Percentiles rank a stretch among this genome's conserved stretches.
phyloP scores from a whole-genome alignment of 2,797 vertebrate species.

The Rhadinocentrus ornatus region DNA sequence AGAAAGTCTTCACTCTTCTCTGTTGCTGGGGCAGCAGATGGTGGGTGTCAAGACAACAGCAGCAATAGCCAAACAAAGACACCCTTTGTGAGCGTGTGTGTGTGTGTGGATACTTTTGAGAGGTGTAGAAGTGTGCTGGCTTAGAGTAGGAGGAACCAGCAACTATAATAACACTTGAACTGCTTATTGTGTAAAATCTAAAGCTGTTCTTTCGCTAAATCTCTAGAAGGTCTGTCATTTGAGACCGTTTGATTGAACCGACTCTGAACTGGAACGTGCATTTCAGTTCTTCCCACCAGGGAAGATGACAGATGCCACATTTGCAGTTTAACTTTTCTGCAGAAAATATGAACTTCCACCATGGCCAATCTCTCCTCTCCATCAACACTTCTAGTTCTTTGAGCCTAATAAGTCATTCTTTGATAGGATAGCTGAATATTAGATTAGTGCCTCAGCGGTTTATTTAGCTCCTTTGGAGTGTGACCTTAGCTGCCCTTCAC shows the following conservation, averaged over 20 bases:
- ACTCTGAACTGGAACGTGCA: slow-evolving; percentile 24
- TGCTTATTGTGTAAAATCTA: slow-evolving; percentile 66
- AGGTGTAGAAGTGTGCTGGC: slow-evolving; percentile 62
- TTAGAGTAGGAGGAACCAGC: slow-evolving; percentile 75
- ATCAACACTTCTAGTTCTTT: slow-evolving; percentile 46
- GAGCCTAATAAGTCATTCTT: slow-evolving; percentile 63
- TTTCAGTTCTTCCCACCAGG: slow-evolving; percentile 31
- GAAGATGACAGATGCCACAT: slow-evolving; percentile 42
- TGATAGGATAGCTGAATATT: slow-evolving; percentile 70
- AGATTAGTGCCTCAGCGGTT: slow-evolving; percentile 63
- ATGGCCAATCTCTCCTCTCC: slow-evolving; percentile 26
- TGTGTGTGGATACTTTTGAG: slow-evolving; percentile 46
- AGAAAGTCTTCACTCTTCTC: slow-evolving; percentile 75
- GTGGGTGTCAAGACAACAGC: slow-evolving; percentile 80
- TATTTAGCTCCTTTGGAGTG: slow-evolving; percentile 73
- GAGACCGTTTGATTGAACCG: slow-evolving; percentile 24
- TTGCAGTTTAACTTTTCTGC: slow-evolving; percentile 27
- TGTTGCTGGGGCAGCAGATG: slow-evolving; percentile 79
- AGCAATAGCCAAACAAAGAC: slow-evolving; percentile 79
- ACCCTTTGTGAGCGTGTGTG: slow-evolving; percentile 66
- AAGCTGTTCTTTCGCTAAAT: slow-evolving; percentile 42
- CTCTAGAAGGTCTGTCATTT: slow-evolving; percentile 49
- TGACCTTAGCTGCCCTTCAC: slow-evolving; percentile 80
- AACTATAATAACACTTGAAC: slow-evolving; percentile 68
- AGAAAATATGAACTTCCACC: slow-evolving; percentile 50